Evolutionary conservation across 2,888 invertebrate species (phyloP).

Genomic region (Himalopsyche tibetana): DNA sequence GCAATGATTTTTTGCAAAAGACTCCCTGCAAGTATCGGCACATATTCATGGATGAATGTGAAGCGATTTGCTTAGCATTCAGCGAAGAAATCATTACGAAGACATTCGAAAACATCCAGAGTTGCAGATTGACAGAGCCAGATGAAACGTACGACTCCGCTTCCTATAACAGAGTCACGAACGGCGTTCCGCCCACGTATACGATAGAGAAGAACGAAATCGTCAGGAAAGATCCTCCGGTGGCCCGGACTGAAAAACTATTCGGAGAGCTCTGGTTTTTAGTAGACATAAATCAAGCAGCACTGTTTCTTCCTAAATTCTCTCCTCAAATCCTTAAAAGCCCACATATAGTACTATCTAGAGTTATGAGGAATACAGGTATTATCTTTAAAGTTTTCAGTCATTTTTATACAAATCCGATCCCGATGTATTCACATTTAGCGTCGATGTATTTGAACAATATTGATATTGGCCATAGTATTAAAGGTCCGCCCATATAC

Average conservation of each 20-base stretch:
- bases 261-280: conserved; percentile 71
- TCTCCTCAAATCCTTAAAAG: conserved; percentile 68
- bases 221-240: conserved; percentile 48
- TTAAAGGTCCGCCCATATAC: conserved; percentile 69
- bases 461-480: conserved; percentile 68
- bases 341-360: conserved; percentile 68
- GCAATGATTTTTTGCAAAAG: conserved; percentile 67
- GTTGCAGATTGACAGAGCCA: conserved; percentile 67
- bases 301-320: conserved; percentile 69
- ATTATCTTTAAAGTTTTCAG: conserved; percentile 69
- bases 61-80: conserved; percentile 70
- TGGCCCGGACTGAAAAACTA: background rate
- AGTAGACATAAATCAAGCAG: conserved; percentile 70
- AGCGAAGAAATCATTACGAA: conserved; percentile 67
- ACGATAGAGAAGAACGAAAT: conserved; percentile 54
- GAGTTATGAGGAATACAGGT: conserved; percentile 70
- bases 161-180: conserved; percentile 2
- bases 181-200: background rate
- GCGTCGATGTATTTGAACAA: conserved; percentile 67
- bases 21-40: conserved; percentile 69
- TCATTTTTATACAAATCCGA: conserved; percentile 69
- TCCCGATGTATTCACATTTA: conserved; percentile 67
- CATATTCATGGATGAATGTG: conserved; percentile 71
- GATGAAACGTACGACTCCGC: conserved; percentile 55
- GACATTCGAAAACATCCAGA: conserved; percentile 68